Conservation (phyloP, 2,888 invertebrate genomes). For the Auanema sp. region DNA sequence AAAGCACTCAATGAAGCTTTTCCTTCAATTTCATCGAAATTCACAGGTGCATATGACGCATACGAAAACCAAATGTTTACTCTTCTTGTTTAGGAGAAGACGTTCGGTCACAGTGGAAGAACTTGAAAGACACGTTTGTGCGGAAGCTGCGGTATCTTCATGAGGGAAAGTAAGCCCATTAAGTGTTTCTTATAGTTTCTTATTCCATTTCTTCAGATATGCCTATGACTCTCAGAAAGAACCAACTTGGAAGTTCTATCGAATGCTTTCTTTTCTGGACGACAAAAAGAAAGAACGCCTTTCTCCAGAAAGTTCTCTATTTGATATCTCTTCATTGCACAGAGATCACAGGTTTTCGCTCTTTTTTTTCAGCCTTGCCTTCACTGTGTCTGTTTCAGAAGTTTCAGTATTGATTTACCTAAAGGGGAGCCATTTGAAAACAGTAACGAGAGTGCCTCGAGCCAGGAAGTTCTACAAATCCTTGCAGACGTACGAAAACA, state of each 20-base stretch:
- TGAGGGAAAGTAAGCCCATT: slow-evolving; percentile 37
- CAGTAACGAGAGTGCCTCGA: slow-evolving; percentile 27
- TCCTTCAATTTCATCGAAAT: slow-evolving; percentile 7
- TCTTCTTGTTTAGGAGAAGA: slow-evolving; percentile 31
- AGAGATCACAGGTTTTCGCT: slow-evolving; percentile 14
- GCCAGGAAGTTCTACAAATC: slow-evolving; percentile 34
- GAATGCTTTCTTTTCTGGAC: slow-evolving; percentile 42
- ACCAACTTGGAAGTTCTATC: slow-evolving; percentile 52
- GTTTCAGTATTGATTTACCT: slow-evolving; percentile 9
- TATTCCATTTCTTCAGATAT: slow-evolving; percentile 24
- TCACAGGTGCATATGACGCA: not conserved
- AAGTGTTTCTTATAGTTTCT: too few relatives aligned
- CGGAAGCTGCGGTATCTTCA: slow-evolving; percentile 46
- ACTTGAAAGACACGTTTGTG: slow-evolving; percentile 49
- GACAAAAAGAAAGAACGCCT: slow-evolving; percentile 27
- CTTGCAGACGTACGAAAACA: slow-evolving; percentile 9
- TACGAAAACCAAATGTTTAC: not conserved
- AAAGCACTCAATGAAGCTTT: slow-evolving; percentile 15
- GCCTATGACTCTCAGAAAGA: slow-evolving; percentile 42
- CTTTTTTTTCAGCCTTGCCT: not conserved
- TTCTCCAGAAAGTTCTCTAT: slow-evolving; percentile 8
- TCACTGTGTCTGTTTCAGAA: not conserved
- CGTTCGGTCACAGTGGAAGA: slow-evolving; percentile 49
- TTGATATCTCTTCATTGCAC: slow-evolving; percentile 16
- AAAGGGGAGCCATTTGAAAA: slow-evolving; percentile 28